Base-by-base conservation (phyloP, 2,797 vertebrate genomes). In the Gymnocypris eckloni region DNA sequence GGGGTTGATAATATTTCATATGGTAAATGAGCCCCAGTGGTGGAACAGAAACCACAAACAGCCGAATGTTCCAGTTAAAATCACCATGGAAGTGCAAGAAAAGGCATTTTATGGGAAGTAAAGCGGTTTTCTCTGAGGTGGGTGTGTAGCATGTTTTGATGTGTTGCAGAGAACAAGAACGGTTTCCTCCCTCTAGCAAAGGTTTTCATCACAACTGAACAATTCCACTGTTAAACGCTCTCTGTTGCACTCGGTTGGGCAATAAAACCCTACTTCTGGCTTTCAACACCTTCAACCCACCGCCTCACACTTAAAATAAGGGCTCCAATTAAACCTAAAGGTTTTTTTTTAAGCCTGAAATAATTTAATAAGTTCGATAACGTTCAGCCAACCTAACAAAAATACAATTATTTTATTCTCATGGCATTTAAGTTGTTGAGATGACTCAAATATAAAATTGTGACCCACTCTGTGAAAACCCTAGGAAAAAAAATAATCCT, bases 141-240 rank as follows among this genome's bases (percentile, higher is more conserved):
- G 28, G 11, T 33, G 45, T 67, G 43, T 64, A 61, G 56, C 41
- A 59, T 64, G 82, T 83, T 59, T 25, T 28, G 45, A 78, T 59
- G 18, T 81, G 37, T 45, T 59, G 18, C 22, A 25, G 10, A 45
- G 13, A 20, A 45, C 52, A 61, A 33, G 43, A 83, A 76, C 5
- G 13, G 4, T 43, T 67, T 25, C 10, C 69, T 22, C 48, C 45
- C 73, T 84, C 13, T 6, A 56, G 82, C 45, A 69, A 54, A 5
- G 82, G 61, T 33, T 84, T 77, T 84, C 73, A 54, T 84, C 48
- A 69, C 69, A 50, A 41, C 20, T 45, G 43, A 45, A 45, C 59
- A 80, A 80, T 45, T 52, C 37, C 18, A 71, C 37, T 22, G 12
- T 70, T n/a, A 28, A 82, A 61, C 1, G 6, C 61, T 84, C 13